Base-by-base conservation (phyloP, 2,888 invertebrate species). In the Volucella inanis region DNA sequence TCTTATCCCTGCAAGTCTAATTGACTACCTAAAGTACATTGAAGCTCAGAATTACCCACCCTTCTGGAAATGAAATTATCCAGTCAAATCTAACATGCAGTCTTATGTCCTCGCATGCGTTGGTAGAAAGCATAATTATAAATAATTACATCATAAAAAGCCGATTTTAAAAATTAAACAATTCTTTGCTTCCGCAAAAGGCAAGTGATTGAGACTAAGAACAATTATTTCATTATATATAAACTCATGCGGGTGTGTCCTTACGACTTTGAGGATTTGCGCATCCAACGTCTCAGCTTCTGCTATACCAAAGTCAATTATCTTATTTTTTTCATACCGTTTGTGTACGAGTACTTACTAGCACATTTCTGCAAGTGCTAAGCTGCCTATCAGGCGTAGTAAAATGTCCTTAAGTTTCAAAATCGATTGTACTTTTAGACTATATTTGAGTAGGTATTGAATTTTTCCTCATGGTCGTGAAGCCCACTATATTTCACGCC, bases 91-190 rank as follows among this genome's bases (percentile, higher is more conserved):
- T 15, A 9, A 61, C 14, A 15, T 14, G 31, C 31, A 47, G 15
- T 15, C 39, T 14, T 18, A 8, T 18, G 43, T 67, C n/a, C 67
- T 12, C 22, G 14, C 31, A 31, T 31, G 31, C 1, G 67, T 22
- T 8, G 45, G 4, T 15, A 47, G 38, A 47, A 47, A n/a, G 31
- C 14, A 22, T 50, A 71, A 71, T 71, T 59, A 71, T 59, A 59
- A 71, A 71, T 71, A 71, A 71, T 71, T 71, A 71, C 50, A 49
- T 59, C 57, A 59, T 57, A 71, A 71, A 59, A 41, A 59, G 49
- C 57, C 14, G 47, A 18, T 50, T 49, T 4, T 6, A 31, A 38
- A 47, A 45, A 47, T 55, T 14, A 55, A 70, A 70, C 38, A 38
- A n/a, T 47, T 15, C 45, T 38, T 18, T 12, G 12, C 31, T 45